These are phyloP conservation scores for Eriocheir sinensis DNA, from an alignment of 1,140 invertebrate species.

Conservation along the genomic window DNA sequence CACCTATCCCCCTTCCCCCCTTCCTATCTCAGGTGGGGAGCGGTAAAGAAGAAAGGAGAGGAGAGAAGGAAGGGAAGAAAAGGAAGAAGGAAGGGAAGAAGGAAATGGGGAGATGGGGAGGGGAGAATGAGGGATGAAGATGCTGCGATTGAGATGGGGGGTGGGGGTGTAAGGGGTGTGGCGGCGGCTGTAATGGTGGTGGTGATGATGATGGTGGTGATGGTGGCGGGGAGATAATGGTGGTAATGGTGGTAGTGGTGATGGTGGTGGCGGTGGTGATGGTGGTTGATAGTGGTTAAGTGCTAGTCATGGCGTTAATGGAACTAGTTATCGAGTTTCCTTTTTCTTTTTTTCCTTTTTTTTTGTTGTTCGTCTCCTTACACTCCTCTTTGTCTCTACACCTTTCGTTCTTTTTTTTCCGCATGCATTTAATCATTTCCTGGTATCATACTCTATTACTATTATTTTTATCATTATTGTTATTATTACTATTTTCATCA, in stretches of 20 bases:
- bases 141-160: too few species aligned
- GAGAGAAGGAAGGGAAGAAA: background rate
- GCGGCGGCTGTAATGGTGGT: constrained; percentile 25
- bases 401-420: too few species aligned
- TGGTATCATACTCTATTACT: too few species aligned
- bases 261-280: constrained; percentile 35
- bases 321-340: background rate
- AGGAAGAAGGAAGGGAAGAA: background rate
- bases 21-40: background rate
- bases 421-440: too few species aligned
- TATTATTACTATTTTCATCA: too few species aligned
- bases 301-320: constrained; percentile 6
- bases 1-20: background rate
- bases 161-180: background rate
- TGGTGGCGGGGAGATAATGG: background rate
- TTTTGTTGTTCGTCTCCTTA: too few species aligned
- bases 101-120: background rate
- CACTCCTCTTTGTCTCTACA: too few species aligned
- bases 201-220: constrained; percentile 25
- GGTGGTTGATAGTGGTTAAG: constrained; percentile 11
- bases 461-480: too few species aligned
- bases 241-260: background rate
- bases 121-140: background rate
- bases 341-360: too few species aligned
- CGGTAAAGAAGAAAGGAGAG: background rate